Conservation (phyloP, 1,140 invertebrate genomes). For the Nasonia longicornis region DNA sequence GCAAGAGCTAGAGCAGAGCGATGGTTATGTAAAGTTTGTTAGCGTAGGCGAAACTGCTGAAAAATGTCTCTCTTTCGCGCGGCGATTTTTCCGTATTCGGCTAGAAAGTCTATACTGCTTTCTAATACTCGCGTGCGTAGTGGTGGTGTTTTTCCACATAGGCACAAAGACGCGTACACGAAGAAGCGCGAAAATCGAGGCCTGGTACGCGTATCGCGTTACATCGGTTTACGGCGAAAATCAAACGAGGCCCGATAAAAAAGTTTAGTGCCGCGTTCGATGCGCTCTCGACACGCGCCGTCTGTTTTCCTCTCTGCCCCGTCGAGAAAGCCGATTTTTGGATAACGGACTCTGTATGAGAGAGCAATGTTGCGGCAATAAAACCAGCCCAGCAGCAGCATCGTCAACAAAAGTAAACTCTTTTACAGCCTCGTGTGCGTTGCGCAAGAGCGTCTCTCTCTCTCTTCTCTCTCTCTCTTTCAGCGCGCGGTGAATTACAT, state of each 20-base stretch:
- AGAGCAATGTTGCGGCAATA: background rate
- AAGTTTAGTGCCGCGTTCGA: background rate
- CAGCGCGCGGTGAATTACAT: background rate
- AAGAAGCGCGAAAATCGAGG: background rate
- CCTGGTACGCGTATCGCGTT: background rate
- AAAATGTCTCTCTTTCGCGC: background rate
- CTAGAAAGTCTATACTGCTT: background rate
- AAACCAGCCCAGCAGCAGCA: background rate
- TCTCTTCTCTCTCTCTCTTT: background rate
- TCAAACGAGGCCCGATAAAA: background rate
- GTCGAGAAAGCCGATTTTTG: background rate
- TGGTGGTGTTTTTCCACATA: too few relatives aligned
- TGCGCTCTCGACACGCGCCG: background rate
- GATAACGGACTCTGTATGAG: background rate
- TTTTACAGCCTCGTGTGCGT: background rate
- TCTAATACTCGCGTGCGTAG: background rate
- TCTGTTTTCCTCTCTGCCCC: background rate
- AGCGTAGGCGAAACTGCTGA: too few relatives aligned
- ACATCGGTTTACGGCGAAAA: background rate
- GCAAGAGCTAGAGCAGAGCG: too few relatives aligned
- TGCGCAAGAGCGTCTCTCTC: background rate
- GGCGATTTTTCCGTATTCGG: background rate
- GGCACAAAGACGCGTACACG: too few relatives aligned
- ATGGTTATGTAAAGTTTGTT: constrained; percentile 12
- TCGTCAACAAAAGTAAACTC: background rate